Conservation (phyloP, 2,113 vertebrate species). For the Dromaius novaehollandiae region DNA sequence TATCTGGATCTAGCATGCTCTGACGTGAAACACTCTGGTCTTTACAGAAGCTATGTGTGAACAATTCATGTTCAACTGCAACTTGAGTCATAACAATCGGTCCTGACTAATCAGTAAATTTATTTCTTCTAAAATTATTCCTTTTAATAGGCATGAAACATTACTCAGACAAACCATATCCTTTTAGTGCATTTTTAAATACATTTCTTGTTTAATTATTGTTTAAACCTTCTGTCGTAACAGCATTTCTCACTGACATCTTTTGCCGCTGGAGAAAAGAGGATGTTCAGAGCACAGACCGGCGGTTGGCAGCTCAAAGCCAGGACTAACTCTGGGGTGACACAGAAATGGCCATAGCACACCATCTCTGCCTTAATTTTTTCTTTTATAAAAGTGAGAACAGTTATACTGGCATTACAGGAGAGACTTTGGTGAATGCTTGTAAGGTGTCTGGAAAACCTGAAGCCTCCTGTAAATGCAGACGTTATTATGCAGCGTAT, state of each 20-base stretch:
- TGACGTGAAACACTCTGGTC: background rate
- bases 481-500: rapidly evolving
- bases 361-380: background rate
- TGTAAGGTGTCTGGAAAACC: background rate
- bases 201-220: background rate
- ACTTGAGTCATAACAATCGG: background rate
- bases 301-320: background rate
- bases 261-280: background rate
- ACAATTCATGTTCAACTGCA: background rate
- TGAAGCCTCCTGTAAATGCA: background rate
- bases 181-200: background rate
- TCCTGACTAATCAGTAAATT: background rate
- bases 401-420: background rate
- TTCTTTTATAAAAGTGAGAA: background rate
- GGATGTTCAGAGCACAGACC: background rate
- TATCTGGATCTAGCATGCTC: background rate
- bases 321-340: background rate
- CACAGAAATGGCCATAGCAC: background rate
- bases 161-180: background rate
- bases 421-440: background rate
- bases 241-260: background rate
- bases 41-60: background rate
- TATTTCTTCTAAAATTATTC: background rate
- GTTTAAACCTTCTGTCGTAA: background rate
- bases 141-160: background rate